Percentiles rank a stretch among this genome's conserved stretches.
Conservation (phyloP, 2,113 vertebrate species). For the Columba livia region DNA sequence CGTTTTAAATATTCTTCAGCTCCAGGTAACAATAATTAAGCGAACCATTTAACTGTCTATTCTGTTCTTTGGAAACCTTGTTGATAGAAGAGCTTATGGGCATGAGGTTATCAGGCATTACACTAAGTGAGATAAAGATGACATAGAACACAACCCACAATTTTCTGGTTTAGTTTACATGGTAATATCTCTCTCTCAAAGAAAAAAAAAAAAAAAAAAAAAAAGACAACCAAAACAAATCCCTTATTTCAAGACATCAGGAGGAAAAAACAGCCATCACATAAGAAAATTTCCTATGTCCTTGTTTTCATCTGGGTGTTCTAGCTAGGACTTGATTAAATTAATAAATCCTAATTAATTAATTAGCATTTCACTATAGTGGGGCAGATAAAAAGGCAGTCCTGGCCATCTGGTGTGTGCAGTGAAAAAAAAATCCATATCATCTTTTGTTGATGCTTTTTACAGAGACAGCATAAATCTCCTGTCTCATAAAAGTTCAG, state of each 20-base stretch:
- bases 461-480: neutral
- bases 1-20: neutral
- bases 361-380: neutral
- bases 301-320: neutral
- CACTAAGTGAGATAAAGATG: conserved; percentile 12
- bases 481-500: neutral
- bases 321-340: neutral
- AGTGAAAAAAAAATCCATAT: neutral
- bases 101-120: neutral
- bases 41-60: neutral
- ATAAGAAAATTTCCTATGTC: neutral
- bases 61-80: neutral
- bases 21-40: neutral
- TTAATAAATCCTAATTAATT: conserved; percentile 2
- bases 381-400: neutral
- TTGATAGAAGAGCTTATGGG: neutral
- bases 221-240: neutral
- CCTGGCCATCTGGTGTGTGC: neutral
- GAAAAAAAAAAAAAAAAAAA: neutral
- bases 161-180: neutral
- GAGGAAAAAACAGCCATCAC: neutral
- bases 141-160: neutral
- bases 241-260: neutral
- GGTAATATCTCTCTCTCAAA: neutral
- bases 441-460: neutral